phyloP scores from a whole-genome alignment of 1,140 invertebrate genomes.

The Drosophila albomicans region DNA sequence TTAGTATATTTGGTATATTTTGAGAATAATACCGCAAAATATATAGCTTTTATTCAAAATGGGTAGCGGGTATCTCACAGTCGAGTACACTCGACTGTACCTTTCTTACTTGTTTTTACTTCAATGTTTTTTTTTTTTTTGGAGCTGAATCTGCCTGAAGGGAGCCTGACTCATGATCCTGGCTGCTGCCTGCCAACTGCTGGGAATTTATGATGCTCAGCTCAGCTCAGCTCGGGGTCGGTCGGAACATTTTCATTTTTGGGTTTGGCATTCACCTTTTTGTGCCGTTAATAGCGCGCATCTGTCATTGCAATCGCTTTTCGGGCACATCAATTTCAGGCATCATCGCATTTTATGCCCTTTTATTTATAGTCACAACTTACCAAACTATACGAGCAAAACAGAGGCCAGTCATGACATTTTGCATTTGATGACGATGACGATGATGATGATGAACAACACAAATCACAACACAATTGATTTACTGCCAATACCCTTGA shows the following conservation, averaged over 20 bases:
- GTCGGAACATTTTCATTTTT: background rate
- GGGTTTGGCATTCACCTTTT: slow-evolving; percentile 42
- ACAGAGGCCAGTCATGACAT: slow-evolving; percentile 6
- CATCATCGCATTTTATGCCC: slow-evolving; percentile 38
- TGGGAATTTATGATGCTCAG: slow-evolving; percentile 42
- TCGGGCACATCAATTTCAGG: slow-evolving; percentile 51
- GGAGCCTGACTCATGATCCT: slow-evolving; percentile 7
- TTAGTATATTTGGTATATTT: too few relatives aligned
- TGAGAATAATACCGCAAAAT: too few relatives aligned
- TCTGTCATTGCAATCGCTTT: slow-evolving; percentile 60
- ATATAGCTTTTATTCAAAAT: too few relatives aligned
- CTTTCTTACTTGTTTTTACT: too few relatives aligned
- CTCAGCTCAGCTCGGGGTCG: background rate
- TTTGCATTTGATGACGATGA: slow-evolving; percentile 13
- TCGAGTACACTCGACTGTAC: too few relatives aligned
- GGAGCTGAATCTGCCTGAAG: slow-evolving; percentile 18
- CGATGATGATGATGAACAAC: too few relatives aligned
- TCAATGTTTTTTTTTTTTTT: slow-evolving; percentile 1
- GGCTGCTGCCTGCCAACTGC: slow-evolving; percentile 32
- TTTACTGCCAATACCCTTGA: background rate
- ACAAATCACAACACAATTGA: background rate
- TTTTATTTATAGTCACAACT: slow-evolving; percentile 50
- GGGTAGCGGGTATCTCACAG: too few relatives aligned
- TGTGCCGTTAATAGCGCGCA: slow-evolving; percentile 48
- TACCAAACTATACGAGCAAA: slow-evolving; percentile 9